Conservation (phyloP, 23 tunicate genomes). For the Trididemnum nubilum region DNA sequence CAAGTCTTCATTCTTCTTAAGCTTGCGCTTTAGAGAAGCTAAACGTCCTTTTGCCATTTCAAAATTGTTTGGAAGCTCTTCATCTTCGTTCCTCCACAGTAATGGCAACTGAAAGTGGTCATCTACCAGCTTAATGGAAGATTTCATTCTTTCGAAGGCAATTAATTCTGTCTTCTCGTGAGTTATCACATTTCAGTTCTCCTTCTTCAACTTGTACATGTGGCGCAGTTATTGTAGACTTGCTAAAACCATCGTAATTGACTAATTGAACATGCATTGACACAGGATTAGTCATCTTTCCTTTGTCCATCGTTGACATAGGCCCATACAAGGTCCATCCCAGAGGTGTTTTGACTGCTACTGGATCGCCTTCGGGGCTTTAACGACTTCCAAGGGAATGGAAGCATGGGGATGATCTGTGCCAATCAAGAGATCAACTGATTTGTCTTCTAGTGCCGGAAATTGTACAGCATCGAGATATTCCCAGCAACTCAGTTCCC, state of each 20-base stretch:
- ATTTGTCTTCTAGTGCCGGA: neutral
- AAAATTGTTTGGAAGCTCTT: neutral
- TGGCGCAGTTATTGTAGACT: neutral
- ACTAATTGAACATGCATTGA: neutral
- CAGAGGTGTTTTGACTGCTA: neutral
- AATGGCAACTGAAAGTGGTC: conserved; percentile 7
- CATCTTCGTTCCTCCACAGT: neutral
- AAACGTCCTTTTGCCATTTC: neutral
- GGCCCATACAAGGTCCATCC: conserved; percentile 9
- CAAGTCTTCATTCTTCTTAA: neutral
- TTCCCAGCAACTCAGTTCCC: neutral
- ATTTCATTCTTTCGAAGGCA: neutral
- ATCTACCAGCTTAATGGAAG: neutral
- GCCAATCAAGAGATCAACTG: neutral
- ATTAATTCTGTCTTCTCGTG: conserved; percentile 3
- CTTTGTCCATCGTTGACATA: neutral
- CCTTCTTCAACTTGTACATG: neutral
- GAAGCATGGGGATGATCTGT: neutral
- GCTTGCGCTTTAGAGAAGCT: neutral
- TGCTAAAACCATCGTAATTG: neutral
- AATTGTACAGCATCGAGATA: neutral
- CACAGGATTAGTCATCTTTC: neutral
- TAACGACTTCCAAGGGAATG: neutral
- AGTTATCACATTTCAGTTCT: neutral
- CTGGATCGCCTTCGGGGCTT: neutral